Evolutionary conservation across 2,113 vertebrate genomes (phyloP).

Genomic region (Psammodynastes pulverulentus): DNA sequence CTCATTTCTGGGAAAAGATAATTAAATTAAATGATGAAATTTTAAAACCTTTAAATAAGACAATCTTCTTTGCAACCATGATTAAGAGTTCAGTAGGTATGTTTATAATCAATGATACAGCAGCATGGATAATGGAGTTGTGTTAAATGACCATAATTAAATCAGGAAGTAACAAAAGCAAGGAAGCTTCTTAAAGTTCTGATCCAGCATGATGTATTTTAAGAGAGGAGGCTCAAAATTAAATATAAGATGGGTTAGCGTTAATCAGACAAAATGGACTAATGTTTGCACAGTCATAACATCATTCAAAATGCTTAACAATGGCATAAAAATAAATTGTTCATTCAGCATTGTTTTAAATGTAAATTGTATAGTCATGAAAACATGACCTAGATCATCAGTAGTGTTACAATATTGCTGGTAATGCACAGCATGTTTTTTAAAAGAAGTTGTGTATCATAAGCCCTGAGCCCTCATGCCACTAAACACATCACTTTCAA

Average conservation of each 20-base stretch:
- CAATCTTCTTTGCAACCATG: conserved; percentile 66
- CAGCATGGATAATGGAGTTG: conserved; percentile 55
- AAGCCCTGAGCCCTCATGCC: background rate
- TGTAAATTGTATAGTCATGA: background rate
- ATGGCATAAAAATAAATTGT: conserved; percentile 44
- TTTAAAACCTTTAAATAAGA: conserved; percentile 74
- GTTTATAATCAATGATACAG: conserved; percentile 66
- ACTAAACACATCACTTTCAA: background rate
- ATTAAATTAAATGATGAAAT: conserved; percentile 78
- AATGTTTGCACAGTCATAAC: conserved; percentile 19
- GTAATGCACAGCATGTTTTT: background rate
- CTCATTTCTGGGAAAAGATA: conserved; percentile 72
- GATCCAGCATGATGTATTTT: conserved; percentile 43
- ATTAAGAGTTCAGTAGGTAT: conserved; percentile 63
- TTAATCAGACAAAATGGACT: background rate
- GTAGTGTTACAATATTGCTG: background rate
- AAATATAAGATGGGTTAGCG: conserved; percentile 23
- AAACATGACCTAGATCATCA: background rate
- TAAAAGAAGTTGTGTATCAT: background rate
- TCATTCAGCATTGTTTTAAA: conserved; percentile 40
- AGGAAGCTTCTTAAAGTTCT: conserved; percentile 54
- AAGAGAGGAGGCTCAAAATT: conserved; percentile 51
- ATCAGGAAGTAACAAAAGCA: conserved; percentile 58
- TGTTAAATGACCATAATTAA: conserved; percentile 61
- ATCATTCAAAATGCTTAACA: conserved; percentile 26